A percentile compares a stretch with the other conserved stretches of the same genome.
Conservation (phyloP, 2,888 invertebrate species). For the Sarcophaga subvicina region DNA sequence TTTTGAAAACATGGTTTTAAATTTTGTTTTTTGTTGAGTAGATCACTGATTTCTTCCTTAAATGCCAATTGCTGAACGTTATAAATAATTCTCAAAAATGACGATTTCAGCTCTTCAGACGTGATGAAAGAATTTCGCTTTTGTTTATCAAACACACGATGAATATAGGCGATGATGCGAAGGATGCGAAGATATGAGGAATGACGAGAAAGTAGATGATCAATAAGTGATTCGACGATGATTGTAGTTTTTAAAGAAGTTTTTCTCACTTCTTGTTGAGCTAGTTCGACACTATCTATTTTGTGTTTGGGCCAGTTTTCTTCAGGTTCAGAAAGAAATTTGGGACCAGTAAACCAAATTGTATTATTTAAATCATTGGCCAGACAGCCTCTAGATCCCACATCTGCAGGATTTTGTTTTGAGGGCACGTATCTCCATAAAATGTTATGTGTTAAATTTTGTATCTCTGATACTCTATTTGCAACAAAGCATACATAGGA, state of each 20-base stretch:
- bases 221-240: background rate
- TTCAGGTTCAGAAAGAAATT: background rate
- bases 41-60: too few species aligned
- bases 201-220: background rate
- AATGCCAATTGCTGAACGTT: too few species aligned
- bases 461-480: background rate
- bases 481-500: background rate
- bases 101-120: background rate
- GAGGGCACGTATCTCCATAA: background rate
- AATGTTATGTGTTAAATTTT: background rate
- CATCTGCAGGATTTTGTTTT: slow-evolving; percentile 5
- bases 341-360: background rate
- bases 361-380: too few species aligned
- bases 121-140: background rate
- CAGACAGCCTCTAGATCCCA: background rate
- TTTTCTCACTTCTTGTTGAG: background rate
- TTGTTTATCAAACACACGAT: background rate
- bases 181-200: slow-evolving; percentile 13
- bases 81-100: background rate
- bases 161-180: slow-evolving; percentile 7
- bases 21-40: too few species aligned
- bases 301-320: slow-evolving; percentile 2
- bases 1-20: too few species aligned
- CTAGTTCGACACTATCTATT: background rate
- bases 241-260: too few species aligned